These are phyloP conservation scores for Ictalurus punctatus DNA, from an alignment of 2,113 vertebrate species.

Conservation along the genomic window DNA sequence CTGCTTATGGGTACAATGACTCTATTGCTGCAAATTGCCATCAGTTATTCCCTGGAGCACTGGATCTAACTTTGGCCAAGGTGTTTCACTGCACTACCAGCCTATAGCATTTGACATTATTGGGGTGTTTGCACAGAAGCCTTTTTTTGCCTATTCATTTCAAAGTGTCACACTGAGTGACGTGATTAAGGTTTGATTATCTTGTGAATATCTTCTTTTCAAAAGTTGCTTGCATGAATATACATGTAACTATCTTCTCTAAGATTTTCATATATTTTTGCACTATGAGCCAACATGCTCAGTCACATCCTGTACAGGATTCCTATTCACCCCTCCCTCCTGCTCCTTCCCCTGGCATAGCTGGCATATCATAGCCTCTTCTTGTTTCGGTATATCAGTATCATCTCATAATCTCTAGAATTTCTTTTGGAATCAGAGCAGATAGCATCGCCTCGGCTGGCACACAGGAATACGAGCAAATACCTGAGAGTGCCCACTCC, in stretches of 20 bases:
- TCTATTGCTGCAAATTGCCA: slow-evolving; percentile 59
- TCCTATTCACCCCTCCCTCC: slow-evolving; percentile 35
- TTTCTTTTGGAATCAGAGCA: slow-evolving; percentile 58
- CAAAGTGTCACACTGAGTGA: background rate
- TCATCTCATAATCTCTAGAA: slow-evolving; percentile 51
- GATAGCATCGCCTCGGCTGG: slow-evolving; percentile 54
- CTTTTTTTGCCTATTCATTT: background rate
- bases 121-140: background rate
- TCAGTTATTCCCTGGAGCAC: slow-evolving; percentile 54
- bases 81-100: slow-evolving; percentile 52
- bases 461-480: background rate
- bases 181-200: background rate
- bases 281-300: slow-evolving; percentile 4
- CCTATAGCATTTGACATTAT: background rate
- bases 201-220: background rate
- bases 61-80: slow-evolving; percentile 62
- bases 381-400: slow-evolving; percentile 48
- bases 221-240: background rate
- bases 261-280: background rate
- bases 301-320: slow-evolving; percentile 28
- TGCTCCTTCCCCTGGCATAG: slow-evolving; percentile 41
- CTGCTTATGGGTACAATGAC: slow-evolving; percentile 63
- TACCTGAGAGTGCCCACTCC: slow-evolving; percentile 1
- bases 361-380: slow-evolving; percentile 56
- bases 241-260: background rate